Percentiles rank a stretch among this genome's conserved stretches.
These are phyloP conservation scores for Baccha elongata DNA, from an alignment of 2,888 invertebrate genomes.

Conservation along the genomic window DNA sequence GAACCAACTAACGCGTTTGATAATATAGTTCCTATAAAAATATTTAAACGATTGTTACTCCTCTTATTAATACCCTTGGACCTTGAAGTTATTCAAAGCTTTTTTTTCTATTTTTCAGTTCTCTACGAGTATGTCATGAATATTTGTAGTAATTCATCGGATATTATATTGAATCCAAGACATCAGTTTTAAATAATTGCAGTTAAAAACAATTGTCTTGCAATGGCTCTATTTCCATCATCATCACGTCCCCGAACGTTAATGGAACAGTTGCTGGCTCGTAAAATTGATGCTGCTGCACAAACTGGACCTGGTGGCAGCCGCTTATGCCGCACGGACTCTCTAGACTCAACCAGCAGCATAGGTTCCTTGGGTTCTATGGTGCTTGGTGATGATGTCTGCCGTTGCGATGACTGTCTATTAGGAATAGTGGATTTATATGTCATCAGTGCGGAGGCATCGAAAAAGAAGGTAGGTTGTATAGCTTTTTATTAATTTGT, in stretches of 20 bases:
- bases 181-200: too few species aligned
- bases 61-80: too few species aligned
- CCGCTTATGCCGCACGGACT: conserved; percentile 88
- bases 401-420: conserved; percentile 92
- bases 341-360: conserved; percentile 89
- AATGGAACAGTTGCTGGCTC: conserved; percentile 91
- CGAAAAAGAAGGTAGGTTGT: conserved; percentile 85
- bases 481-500: too few species aligned
- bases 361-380: conserved; percentile 87
- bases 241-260: conserved; percentile 88
- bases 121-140: too few species aligned
- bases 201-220: conserved; percentile 6
- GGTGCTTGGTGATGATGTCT: conserved; percentile 87
- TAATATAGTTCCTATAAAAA: too few species aligned
- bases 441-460: conserved; percentile 84
- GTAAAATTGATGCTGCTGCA: conserved; percentile 89
- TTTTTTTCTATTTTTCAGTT: too few species aligned
- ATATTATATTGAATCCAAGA: too few species aligned
- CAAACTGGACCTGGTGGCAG: conserved; percentile 81
- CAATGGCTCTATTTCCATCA: conserved; percentile 83
- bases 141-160: too few species aligned
- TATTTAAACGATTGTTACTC: too few species aligned
- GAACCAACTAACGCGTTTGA: too few species aligned
- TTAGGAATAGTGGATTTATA: conserved; percentile 91
- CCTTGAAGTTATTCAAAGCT: too few species aligned